Conservation (phyloP, 2,888 invertebrate genomes). For the Calameuta filiformis region DNA sequence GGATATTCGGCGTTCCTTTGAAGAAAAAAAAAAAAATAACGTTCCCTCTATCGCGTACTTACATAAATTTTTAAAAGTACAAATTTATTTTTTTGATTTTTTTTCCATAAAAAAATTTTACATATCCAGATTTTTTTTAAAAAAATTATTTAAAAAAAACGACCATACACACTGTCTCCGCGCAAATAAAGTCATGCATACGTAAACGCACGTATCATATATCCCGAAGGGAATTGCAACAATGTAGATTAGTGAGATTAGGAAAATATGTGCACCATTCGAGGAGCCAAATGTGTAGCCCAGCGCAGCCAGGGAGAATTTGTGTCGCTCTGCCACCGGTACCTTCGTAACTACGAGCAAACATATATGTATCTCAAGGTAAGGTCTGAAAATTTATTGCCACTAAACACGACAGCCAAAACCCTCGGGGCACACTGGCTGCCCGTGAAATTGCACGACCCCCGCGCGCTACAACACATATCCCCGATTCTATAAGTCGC, state of each 20-base stretch:
- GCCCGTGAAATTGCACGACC: conserved; percentile 33
- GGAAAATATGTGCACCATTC: conserved; percentile 34
- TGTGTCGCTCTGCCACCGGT: conserved; percentile 36
- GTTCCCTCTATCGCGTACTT: neutral
- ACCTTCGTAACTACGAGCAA: conserved; percentile 28
- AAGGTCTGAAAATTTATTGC: conserved; percentile 44
- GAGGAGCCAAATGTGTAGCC: conserved; percentile 44
- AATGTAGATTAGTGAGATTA: conserved; percentile 44
- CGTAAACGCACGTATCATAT: neutral
- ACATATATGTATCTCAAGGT: conserved; percentile 29
- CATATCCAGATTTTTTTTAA: neutral
- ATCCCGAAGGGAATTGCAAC: neutral
- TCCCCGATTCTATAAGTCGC: conserved; percentile 4
- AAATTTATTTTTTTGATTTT: neutral
- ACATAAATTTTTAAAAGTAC: neutral
- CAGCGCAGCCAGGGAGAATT: conserved; percentile 46
- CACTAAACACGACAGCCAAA: conserved; percentile 43
- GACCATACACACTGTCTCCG: neutral
- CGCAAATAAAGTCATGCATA: neutral
- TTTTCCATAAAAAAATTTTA: neutral
- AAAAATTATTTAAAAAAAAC: neutral
- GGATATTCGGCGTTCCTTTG: neutral
- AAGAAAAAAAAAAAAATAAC: neutral
- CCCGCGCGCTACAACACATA: neutral
- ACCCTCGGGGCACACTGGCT: conserved; percentile 20